phyloP scores from a whole-genome alignment of 2,888 invertebrate genomes.

The Drosophila mimetica region DNA sequence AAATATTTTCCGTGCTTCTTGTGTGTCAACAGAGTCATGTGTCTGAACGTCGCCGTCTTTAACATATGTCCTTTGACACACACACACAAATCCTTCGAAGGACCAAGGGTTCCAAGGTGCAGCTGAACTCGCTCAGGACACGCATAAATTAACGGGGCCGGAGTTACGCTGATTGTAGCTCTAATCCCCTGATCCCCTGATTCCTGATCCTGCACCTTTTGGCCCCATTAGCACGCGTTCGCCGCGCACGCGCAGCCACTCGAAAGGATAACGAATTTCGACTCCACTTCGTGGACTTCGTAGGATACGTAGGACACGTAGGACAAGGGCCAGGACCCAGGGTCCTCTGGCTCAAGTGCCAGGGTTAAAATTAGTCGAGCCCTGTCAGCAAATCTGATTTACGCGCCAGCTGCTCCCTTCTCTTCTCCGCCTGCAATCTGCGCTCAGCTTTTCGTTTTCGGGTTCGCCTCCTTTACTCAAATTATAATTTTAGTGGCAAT shows the following conservation, averaged over 20 bases:
- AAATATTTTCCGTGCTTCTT: conserved; percentile 26
- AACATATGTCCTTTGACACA: conserved; percentile 74
- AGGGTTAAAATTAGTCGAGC: conserved; percentile 80
- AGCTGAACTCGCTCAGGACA: conserved; percentile 71
- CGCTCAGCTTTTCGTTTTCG: conserved; percentile 21
- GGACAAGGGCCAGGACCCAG: conserved; percentile 50
- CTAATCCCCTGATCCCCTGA: conserved; percentile 40
- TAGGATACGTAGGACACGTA: conserved; percentile 27
- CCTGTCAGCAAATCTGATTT: conserved; percentile 83
- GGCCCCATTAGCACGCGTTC: conserved; percentile 79
- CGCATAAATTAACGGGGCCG: conserved; percentile 69
- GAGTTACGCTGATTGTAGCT: conserved; percentile 47
- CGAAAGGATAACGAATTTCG: conserved; percentile 30
- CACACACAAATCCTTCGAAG: conserved; percentile 32
- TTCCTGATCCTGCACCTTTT: conserved; percentile 72
- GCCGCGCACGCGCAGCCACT: conserved; percentile 60
- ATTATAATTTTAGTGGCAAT: conserved; percentile 77
- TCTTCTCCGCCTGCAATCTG: background rate
- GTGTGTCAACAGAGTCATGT: conserved; percentile 81
- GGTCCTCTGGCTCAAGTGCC: conserved; percentile 60
- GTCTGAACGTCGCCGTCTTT: conserved; percentile 71
- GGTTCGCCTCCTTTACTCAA: conserved; percentile 35
- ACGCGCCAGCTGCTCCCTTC: conserved; percentile 69
- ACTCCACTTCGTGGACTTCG: conserved; percentile 13
- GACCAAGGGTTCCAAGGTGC: conserved; percentile 45